phyloP scores from a whole-genome alignment of 2,888 invertebrate species.

The Epinotia brunnichana region DNA sequence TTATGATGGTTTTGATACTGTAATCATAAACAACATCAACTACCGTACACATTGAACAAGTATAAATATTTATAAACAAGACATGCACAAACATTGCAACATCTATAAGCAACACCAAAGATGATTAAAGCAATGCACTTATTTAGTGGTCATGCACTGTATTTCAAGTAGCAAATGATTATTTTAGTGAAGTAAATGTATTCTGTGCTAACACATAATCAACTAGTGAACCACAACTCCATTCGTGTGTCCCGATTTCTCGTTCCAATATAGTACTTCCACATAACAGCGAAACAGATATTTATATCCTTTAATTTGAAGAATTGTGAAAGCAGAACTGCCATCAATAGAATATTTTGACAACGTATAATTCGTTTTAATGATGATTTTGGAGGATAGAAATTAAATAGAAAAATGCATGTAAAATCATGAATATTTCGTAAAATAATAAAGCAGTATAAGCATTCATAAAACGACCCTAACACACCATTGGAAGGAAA shows the following conservation, averaged over 20 bases:
- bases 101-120: conserved; percentile 35
- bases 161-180: neutral
- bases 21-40: conserved; percentile 32
- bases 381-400: neutral
- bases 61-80: conserved; percentile 9
- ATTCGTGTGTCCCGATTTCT: conserved; percentile 9
- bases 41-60: conserved; percentile 13
- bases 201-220: neutral
- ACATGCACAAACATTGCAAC: conserved; percentile 29
- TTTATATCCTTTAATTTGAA: conserved; percentile 1
- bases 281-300: conserved; percentile 27
- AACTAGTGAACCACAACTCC: conserved; percentile 32
- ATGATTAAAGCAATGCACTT: conserved; percentile 24
- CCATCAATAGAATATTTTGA: conserved; percentile 34
- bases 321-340: conserved; percentile 36
- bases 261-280: neutral
- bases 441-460: neutral
- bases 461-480: neutral
- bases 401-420: neutral
- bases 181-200: neutral
- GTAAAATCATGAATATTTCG: neutral
- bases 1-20: conserved; percentile 24
- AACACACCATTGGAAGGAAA: neutral
- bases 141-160: conserved; percentile 15
- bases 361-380: conserved; percentile 8